These are phyloP conservation scores for Melangyna quadrimaculata DNA, from an alignment of 2,888 invertebrate genomes.

Conservation along the genomic window DNA sequence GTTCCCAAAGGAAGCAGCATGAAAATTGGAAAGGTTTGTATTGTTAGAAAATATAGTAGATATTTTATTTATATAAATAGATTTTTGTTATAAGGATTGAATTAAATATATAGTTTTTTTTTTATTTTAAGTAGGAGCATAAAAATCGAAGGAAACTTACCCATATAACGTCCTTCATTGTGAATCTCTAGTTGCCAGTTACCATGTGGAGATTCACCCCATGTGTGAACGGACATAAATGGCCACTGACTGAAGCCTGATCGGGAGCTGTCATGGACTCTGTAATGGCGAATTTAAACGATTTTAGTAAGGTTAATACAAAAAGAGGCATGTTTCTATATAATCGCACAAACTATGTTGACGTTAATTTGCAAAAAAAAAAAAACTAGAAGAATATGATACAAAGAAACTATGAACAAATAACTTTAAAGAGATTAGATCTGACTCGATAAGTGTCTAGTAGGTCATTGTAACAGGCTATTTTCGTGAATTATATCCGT, in stretches of 20 bases:
- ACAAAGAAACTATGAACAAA: no score
- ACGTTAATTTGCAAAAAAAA: no score
- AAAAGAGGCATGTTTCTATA: no score
- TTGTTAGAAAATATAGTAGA: constrained; percentile 19
- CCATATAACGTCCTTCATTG: constrained; percentile 94
- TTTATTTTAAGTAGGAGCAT: not conserved
- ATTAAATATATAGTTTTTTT: not conserved
- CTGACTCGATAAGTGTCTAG: no score
- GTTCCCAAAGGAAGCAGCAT: constrained; percentile 75
- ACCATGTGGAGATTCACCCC: constrained; percentile 98
- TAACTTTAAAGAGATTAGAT: no score
- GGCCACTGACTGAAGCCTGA: constrained; percentile 99
- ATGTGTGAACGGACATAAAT: constrained; percentile 99
- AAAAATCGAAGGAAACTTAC: constrained; percentile 82
- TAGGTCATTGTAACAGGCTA: no score
- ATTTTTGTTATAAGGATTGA: not conserved
- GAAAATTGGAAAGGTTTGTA: constrained; percentile 59
- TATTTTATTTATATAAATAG: not conserved
- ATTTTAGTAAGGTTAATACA: not conserved
- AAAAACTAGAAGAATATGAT: no score
- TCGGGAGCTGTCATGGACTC: constrained; percentile 90
- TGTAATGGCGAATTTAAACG: constrained; percentile 64
- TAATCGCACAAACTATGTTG: no score
- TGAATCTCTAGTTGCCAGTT: constrained; percentile 97
- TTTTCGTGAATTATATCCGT: no score